Conservation (phyloP, 2,888 invertebrate species). For the Cremastobaeus sp. region DNA sequence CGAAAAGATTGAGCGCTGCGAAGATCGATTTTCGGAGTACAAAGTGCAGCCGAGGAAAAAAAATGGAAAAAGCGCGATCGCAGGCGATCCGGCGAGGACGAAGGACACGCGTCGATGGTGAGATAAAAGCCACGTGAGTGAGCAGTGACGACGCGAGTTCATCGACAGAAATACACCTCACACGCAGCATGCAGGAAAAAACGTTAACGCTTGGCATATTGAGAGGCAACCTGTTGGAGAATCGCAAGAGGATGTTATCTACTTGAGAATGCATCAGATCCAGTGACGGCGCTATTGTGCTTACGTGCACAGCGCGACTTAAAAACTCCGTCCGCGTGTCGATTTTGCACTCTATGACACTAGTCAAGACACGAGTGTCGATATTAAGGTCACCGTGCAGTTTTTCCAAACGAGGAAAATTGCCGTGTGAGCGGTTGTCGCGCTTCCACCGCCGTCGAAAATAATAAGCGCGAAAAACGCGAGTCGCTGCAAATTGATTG, state of each 20-base stretch:
- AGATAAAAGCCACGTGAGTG: conserved; percentile 61
- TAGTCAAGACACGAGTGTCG: conserved; percentile 37
- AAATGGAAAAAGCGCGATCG: conserved; percentile 27
- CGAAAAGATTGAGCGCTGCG: not conserved
- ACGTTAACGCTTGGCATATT: conserved; percentile 40
- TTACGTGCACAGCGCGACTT: conserved; percentile 17
- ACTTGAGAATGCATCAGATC: conserved; percentile 24
- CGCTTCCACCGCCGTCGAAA: too few relatives aligned
- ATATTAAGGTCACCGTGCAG: conserved; percentile 30
- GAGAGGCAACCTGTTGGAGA: conserved; percentile 46
- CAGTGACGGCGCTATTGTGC: too few relatives aligned
- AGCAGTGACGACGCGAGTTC: conserved; percentile 65
- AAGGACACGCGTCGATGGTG: conserved; percentile 61
- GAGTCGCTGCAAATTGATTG: too few relatives aligned
- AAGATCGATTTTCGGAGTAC: conserved; percentile 2
- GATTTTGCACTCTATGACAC: conserved; percentile 33
- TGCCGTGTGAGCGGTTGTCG: too few relatives aligned
- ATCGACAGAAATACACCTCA: conserved; percentile 68
- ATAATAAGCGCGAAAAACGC: not conserved
- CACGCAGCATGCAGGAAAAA: conserved; percentile 25
- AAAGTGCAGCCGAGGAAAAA: conserved; percentile 11
- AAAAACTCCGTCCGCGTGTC: conserved; percentile 11
- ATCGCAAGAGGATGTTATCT: conserved; percentile 36
- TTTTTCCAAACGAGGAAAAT: conserved; percentile 20
- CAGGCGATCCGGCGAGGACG: conserved; percentile 54